A percentile compares a stretch with the other conserved stretches of the same genome.
phyloP scores from a whole-genome alignment of 1,140 invertebrate genomes.

The Trichonephila clavipes region DNA sequence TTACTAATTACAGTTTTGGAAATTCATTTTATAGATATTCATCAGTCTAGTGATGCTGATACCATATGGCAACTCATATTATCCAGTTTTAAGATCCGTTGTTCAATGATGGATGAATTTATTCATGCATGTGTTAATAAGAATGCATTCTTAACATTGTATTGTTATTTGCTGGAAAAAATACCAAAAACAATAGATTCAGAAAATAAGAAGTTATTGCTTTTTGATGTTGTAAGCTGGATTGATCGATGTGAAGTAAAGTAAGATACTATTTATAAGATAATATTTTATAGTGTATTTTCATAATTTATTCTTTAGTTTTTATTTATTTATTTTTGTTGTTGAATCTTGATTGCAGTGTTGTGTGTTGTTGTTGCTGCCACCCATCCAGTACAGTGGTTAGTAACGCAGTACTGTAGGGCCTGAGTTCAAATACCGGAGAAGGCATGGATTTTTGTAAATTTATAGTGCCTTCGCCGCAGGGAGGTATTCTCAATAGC shows the following conservation, averaged over 20 bases:
- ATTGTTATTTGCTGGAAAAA: constrained; percentile 34
- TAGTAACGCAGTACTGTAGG: no score
- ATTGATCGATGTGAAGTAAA: constrained; percentile 43
- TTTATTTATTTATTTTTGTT: no score
- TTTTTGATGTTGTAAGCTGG: constrained; percentile 36
- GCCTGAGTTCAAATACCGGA: no score
- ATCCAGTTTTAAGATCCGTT: constrained; percentile 32
- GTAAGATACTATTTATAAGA: not conserved
- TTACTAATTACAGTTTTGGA: not conserved
- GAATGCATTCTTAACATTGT: constrained; percentile 35
- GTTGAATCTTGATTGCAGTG: no score
- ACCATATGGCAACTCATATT: constrained; percentile 45
- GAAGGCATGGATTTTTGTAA: no score
- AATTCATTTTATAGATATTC: constrained; percentile 28
- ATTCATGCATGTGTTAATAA: constrained; percentile 38
- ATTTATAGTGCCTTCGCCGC: no score
- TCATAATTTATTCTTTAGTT: no score
- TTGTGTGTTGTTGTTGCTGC: no score
- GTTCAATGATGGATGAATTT: constrained; percentile 33
- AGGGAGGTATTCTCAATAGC: no score
- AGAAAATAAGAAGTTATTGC: constrained; percentile 38
- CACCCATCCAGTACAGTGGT: no score
- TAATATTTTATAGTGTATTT: no score
- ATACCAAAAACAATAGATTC: not conserved
- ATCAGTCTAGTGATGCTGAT: constrained; percentile 38